These are phyloP conservation scores for Heliocidaris tuberculata DNA, from an alignment of 35 echinoderm and acorn worm genomes.

Conservation along the genomic window DNA sequence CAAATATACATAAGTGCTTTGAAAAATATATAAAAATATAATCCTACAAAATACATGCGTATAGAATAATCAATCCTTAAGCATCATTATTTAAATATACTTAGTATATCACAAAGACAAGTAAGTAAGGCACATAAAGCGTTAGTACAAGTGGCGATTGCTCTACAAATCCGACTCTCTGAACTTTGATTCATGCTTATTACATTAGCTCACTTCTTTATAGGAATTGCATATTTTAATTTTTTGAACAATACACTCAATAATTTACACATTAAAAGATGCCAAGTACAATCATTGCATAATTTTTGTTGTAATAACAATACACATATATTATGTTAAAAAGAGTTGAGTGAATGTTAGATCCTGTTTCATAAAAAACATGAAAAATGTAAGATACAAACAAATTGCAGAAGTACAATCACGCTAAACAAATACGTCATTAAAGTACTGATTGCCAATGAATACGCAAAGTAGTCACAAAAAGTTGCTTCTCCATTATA, in stretches of 20 bases:
- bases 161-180: background rate
- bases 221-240: background rate
- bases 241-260: background rate
- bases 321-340: too few relatives aligned
- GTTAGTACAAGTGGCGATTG: background rate
- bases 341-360: background rate
- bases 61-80: background rate
- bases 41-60: background rate
- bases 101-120: background rate
- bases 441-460: background rate
- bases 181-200: background rate
- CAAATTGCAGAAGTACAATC: background rate
- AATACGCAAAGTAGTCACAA: background rate
- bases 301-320: too few relatives aligned
- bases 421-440: background rate
- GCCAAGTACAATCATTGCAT: too few relatives aligned
- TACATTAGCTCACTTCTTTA: background rate
- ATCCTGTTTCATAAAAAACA: background rate
- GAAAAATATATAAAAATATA: background rate
- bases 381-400: background rate
- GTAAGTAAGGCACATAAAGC: background rate
- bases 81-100: background rate
- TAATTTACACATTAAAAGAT: background rate
- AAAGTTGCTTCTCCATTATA: background rate
- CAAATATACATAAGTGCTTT: background rate